Evolutionary conservation across 2,797 vertebrate genomes (phyloP), one percentile per base, ranked within the genome.

Genomic region (Coregonus sp.): DNA sequence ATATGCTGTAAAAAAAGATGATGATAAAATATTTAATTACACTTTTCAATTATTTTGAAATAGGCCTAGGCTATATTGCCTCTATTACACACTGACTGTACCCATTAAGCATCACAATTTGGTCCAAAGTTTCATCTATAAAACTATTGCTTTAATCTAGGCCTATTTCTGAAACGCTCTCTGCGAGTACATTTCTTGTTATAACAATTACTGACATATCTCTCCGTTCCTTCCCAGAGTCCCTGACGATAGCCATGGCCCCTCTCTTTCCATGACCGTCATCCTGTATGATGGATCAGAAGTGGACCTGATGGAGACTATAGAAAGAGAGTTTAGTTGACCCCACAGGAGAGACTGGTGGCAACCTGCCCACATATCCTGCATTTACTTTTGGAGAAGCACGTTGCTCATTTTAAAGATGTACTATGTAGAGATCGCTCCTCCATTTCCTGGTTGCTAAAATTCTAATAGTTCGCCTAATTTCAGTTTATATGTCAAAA

Each of bases 291-390:
- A 95, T 78, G 90, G 92, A 77, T 93, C 92, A n/a, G 94, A 95
- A 73, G 94, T 94, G 77, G 93, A 95, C 83, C 89, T 95, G 82
- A 95, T 95, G 94, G 92, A 94, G 80, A 92, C 89, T n/a, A 95
- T 95, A 77, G 94, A 94, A 82, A 89, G 86, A 37, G 94, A 95
- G 40, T 95, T 93, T 75, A 92, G 91, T 67, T 95, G 91, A 93
- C 86, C 81, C 51, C 5, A 31, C 65, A 76, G 65, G 75, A 61
- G 75, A 77, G 67, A 67, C 66, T 9, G 9, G 33, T 37, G 68
- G 56, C 25, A n/a, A 71, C 25, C 67, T 9, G 5, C 25, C 56
- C 3, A 20, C 40, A 31, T 29, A 33, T 66, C 29, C 12, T 25
- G 11, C 70, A 71, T 18, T 69, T 5, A 35, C 33, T 18, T 69